phyloP scores from a whole-genome alignment of 2,113 vertebrate species.

The Carassius carassius region DNA sequence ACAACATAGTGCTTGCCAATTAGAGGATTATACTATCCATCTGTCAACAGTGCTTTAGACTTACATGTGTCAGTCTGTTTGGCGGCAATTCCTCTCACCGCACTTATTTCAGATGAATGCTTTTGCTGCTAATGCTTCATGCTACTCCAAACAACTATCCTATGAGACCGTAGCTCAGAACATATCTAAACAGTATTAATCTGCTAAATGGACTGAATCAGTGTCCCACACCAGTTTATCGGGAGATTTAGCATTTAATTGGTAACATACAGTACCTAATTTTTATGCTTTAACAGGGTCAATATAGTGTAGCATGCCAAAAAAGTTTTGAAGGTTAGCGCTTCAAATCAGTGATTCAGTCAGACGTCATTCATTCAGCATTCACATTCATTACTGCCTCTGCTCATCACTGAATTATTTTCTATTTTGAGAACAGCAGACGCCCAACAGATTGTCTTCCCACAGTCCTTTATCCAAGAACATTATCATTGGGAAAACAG shows the following conservation, averaged over 20 bases:
- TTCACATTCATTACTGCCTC: conserved; percentile 1
- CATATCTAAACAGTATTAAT: not conserved
- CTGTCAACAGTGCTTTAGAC: conserved; percentile 31
- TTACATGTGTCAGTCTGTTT: conserved; percentile 19
- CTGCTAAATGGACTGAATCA: conserved; percentile 16
- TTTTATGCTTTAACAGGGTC: not conserved
- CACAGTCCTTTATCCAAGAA: conserved; percentile 49
- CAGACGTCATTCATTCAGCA: not conserved
- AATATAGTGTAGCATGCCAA: not conserved
- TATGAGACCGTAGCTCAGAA: not conserved
- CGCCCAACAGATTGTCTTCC: conserved; percentile 60
- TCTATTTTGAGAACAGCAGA: conserved; percentile 45
- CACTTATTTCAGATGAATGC: conserved; percentile 1
- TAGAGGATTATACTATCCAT: conserved; percentile 30
- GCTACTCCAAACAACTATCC: not conserved
- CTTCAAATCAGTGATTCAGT: not conserved
- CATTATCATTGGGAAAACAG: conserved; percentile 61
- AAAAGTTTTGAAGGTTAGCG: not conserved
- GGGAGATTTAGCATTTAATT: conserved; percentile 44
- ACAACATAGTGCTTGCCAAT: conserved; percentile 37
- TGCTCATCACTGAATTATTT: conserved; percentile 21
- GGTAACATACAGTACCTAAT: conserved; percentile 9
- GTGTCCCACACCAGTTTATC: not conserved
- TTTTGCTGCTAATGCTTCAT: conserved; percentile 15
- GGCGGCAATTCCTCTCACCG: not conserved